Evolutionary conservation across 2,113 vertebrate species (phyloP).

Genomic region (Cariama cristata): DNA sequence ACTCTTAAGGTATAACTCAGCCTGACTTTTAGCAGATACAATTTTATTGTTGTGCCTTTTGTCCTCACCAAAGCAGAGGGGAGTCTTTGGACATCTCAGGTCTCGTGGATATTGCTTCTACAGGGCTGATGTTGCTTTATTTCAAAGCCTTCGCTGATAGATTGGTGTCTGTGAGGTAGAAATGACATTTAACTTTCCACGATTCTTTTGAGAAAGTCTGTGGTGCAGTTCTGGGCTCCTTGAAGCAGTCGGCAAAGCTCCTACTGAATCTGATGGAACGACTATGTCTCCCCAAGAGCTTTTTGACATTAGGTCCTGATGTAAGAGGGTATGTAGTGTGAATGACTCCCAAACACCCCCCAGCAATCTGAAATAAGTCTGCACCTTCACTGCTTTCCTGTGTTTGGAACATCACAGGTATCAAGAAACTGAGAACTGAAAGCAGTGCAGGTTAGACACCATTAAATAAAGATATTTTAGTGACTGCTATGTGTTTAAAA

Average conservation of each 20-base stretch:
- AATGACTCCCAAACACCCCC: neutral
- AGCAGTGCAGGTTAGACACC: neutral
- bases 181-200: neutral
- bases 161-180: neutral
- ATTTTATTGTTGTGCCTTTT: neutral
- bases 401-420: neutral
- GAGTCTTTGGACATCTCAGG: neutral
- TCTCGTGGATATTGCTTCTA: neutral
- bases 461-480: neutral
- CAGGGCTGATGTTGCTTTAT: neutral
- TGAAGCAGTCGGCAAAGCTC: neutral
- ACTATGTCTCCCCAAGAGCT: neutral
- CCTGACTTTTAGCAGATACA: neutral
- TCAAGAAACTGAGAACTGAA: neutral
- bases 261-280: neutral
- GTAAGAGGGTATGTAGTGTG: neutral
- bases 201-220: neutral
- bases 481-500: neutral
- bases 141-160: neutral
- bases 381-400: neutral
- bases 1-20: neutral
- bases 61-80: neutral
- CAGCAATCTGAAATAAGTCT: neutral
- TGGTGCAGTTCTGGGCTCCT: neutral
- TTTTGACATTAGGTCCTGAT: neutral